These are phyloP conservation scores for Aeoliscus strigatus DNA, from an alignment of 2,797 vertebrate species.

Conservation along the genomic window DNA sequence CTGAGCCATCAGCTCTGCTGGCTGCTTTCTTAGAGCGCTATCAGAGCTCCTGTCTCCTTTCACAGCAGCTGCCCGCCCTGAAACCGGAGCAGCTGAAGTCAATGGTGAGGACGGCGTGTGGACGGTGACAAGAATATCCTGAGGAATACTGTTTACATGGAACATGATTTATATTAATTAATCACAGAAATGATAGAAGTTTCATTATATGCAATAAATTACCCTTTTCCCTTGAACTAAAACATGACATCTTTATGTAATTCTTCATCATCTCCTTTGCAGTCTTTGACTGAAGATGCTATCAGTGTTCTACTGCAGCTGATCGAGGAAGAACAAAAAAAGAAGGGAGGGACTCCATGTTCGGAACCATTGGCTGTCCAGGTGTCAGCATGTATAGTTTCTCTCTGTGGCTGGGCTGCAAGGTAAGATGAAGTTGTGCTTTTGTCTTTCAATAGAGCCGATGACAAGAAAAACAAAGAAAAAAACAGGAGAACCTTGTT, in stretches of 20 bases:
- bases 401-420: conserved; percentile 88
- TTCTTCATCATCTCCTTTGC: conserved; percentile 6
- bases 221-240: too few species aligned
- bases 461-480: too few species aligned
- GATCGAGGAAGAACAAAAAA: conserved; percentile 79
- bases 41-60: conserved; percentile 81
- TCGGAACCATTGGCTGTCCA: conserved; percentile 80
- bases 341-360: conserved; percentile 46
- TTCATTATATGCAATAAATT: too few species aligned
- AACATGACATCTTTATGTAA: too few species aligned
- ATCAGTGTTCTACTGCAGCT: conserved; percentile 82
- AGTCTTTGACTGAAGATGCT: conserved; percentile 88
- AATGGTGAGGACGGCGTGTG: conserved; percentile 81
- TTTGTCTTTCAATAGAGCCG: background rate
- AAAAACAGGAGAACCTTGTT: too few species aligned
- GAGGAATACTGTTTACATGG: too few species aligned
- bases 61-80: conserved; percentile 88
- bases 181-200: too few species aligned
- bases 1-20: conserved; percentile 81
- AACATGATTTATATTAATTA: too few species aligned
- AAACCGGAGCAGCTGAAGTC: conserved; percentile 84
- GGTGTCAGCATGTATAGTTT: conserved; percentile 84
- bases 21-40: conserved; percentile 84
- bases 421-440: conserved; percentile 68
- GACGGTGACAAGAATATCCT: too few species aligned